Evolutionary conservation across 30 jellyfish, hydroid and myxozoan genomes (phyloP), one percentile per base, ranked within the genome.

Genomic region (Turritopsis rubra): DNA sequence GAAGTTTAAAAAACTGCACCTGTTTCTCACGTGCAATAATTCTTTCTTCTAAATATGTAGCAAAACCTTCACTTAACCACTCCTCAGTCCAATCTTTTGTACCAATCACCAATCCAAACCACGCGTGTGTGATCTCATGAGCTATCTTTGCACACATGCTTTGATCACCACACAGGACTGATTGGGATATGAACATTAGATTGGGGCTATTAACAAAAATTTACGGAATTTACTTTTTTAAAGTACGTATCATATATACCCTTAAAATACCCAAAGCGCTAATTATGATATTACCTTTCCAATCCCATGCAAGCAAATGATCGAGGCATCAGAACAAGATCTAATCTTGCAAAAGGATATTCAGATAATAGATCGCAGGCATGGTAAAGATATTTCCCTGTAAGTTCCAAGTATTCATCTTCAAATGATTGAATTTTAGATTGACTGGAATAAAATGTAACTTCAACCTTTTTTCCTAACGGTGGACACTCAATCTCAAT

Each of bases 31-130:
- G 74, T 18, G 89, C 92, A 60, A 75, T 88, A 20, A 91, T 87
- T 54, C 97, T 60, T 41, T 91, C 97, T 73, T 91, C 97, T 1
- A 86, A 54, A 78, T 86, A 91, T 3, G 96, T 91, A 0, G 97
- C 97, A 54, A 91, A 91, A 22, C 97, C 97, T 79, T 91, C 97
- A 84, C 96, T 91, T 17, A 91, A 80, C 97, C 97, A 91, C 53
- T 91, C 97, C 79, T 91, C 97, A 0, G 96, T 86, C 97, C 97
- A 91, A 66, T 91, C 97, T 65, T 83, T 84, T 1, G 84, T 90
- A 1, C 97, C 97, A 18, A 91, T 83, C 86, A 91, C 29, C 31
- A 91, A 82, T 1, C 97, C 97, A 70, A 91, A 91, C 97, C 97
- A 91, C 9, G 91, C 90, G 72, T 91, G 97, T 7, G 95, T 80